Evolutionary conservation across 2,888 invertebrate genomes (phyloP).

Genomic region (Napeogenes inachia): DNA sequence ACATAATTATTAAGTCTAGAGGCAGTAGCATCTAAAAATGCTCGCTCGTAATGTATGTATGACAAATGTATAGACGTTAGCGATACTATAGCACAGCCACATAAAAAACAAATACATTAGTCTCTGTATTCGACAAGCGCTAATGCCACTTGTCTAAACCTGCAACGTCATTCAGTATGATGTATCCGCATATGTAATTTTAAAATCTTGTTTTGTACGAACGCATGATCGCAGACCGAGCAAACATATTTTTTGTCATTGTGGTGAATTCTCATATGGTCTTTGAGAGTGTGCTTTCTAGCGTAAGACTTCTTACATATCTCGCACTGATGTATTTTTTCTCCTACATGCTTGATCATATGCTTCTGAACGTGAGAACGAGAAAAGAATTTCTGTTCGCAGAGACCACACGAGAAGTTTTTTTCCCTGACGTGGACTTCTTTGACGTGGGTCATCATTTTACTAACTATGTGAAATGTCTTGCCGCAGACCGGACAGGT

Average conservation of each 20-base stretch:
- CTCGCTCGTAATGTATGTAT: too few relatives aligned
- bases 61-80: too few relatives aligned
- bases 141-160: too few relatives aligned
- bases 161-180: conserved; percentile 34
- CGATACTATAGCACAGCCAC: too few relatives aligned
- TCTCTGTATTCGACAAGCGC: too few relatives aligned
- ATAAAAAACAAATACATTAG: too few relatives aligned
- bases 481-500: conserved; percentile 58
- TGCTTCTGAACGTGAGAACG: conserved; percentile 71
- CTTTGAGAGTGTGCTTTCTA: conserved; percentile 55
- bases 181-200: conserved; percentile 52
- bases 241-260: conserved; percentile 50
- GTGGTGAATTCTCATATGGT: conserved; percentile 61
- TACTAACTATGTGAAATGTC: conserved; percentile 53
- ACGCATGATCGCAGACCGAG: conserved; percentile 47
- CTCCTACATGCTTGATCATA: conserved; percentile 71
- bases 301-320: conserved; percentile 72
- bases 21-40: too few relatives aligned
- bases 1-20: too few relatives aligned
- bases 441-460: conserved; percentile 57
- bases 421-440: conserved; percentile 68
- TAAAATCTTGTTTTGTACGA: conserved; percentile 54
- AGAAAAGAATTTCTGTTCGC: conserved; percentile 72
- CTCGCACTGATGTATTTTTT: conserved; percentile 63
- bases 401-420: conserved; percentile 65